Evolutionary conservation across 1,140 invertebrate species (phyloP).

Genomic region (Callitettix versicolor): DNA sequence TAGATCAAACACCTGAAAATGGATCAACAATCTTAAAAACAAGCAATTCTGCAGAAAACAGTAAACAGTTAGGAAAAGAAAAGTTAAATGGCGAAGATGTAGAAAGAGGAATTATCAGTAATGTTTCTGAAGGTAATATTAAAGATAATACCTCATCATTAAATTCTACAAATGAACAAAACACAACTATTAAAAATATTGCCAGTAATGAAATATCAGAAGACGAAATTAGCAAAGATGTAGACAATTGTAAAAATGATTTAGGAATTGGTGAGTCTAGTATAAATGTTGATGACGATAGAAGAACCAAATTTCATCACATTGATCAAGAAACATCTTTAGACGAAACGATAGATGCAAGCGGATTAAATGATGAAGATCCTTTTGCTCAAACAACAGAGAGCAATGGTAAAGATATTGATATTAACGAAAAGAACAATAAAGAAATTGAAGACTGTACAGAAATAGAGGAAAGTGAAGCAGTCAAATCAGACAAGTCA

Average conservation of each 20-base stretch:
- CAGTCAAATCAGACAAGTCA: conserved; percentile 6
- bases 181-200: not conserved
- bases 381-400: conserved; percentile 8
- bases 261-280: conserved; percentile 8
- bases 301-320: conserved; percentile 14
- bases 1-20: conserved; percentile 16
- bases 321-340: conserved; percentile 6
- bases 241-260: not conserved
- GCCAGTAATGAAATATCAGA: not conserved
- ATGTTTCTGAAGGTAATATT: not conserved
- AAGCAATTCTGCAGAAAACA: not conserved
- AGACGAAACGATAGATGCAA: conserved; percentile 11
- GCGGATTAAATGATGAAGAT: conserved; percentile 5
- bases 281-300: conserved; percentile 14
- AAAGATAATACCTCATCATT: not conserved
- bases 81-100: not conserved
- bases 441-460: conserved; percentile 7
- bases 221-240: not conserved
- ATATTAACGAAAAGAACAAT: conserved; percentile 2
- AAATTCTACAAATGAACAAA: not conserved
- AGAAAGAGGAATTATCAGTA: not conserved
- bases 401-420: conserved; percentile 1
- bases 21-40: not conserved
- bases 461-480: conserved; percentile 5
- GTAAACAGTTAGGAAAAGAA: not conserved